Conservation (phyloP, 2,797 vertebrate species). For the Typhlichthys subterraneus region DNA sequence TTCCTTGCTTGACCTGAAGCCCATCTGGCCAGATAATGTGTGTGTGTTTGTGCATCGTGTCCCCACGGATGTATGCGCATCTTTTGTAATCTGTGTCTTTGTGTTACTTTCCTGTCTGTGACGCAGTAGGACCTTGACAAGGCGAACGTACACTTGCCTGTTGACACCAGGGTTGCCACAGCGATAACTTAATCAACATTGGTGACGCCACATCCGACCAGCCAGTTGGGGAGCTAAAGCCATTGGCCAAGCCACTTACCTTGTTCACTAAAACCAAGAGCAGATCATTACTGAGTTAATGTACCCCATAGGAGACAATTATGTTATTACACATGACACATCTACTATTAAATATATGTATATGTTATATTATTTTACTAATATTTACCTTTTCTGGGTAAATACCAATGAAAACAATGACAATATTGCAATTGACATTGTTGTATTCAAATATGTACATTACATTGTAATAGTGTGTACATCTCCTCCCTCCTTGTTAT, state of each 20-base stretch:
- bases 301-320: no score
- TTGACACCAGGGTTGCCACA: slow-evolving; percentile 27
- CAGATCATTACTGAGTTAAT: background rate
- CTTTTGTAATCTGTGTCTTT: background rate
- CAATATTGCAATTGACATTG: no score
- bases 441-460: background rate
- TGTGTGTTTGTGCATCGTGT: background rate
- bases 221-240: slow-evolving; percentile 17
- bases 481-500: no score
- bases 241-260: background rate
- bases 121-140: slow-evolving; percentile 8
- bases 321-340: no score
- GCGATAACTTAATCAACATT: slow-evolving; percentile 35
- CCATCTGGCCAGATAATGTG: slow-evolving; percentile 26
- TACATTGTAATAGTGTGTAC: no score
- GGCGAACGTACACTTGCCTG: background rate
- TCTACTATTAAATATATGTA: no score
- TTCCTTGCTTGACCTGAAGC: slow-evolving; percentile 7
- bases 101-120: slow-evolving; percentile 2
- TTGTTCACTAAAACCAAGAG: slow-evolving; percentile 3
- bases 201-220: slow-evolving; percentile 15
- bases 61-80: background rate
- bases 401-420: no score
- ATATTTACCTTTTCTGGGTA: no score
- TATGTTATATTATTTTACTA: no score